Evolutionary conservation across 2,113 vertebrate genomes (phyloP).

Genomic region (Cromileptes altivelis): DNA sequence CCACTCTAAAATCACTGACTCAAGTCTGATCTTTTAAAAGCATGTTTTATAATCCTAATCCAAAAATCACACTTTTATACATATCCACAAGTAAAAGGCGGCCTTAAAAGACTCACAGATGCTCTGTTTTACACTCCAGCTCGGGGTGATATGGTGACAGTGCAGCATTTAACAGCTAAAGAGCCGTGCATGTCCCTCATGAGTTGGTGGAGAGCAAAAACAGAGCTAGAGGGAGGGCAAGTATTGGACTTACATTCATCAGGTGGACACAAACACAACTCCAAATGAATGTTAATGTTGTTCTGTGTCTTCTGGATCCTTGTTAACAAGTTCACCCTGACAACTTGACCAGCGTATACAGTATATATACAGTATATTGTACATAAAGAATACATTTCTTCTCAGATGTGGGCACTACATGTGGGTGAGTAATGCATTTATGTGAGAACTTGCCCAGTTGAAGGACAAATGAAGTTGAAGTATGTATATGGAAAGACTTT

Average conservation of each 20-base stretch:
- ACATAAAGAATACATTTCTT: not conserved
- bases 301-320: not conserved
- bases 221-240: not conserved
- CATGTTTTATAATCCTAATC: constrained; percentile 30
- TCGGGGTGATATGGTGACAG: not conserved
- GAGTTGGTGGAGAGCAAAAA: not conserved
- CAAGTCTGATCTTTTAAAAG: constrained; percentile 44
- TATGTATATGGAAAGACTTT: not conserved
- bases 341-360: not conserved
- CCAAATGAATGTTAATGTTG: not conserved
- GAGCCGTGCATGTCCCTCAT: not conserved
- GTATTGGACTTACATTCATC: not conserved
- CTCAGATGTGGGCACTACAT: not conserved
- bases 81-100: constrained; percentile 22
- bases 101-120: not conserved
- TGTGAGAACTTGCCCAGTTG: not conserved
- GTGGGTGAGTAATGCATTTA: not conserved
- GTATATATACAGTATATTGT: too few species aligned
- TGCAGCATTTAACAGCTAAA: not conserved
- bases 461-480: not conserved
- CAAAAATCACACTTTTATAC: constrained; percentile 27
- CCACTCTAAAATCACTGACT: constrained; percentile 31
- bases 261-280: not conserved
- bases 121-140: not conserved
- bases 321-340: not conserved